Evolutionary conservation across 1,140 invertebrate genomes (phyloP).

Genomic region (Nasonia vitripennis): DNA sequence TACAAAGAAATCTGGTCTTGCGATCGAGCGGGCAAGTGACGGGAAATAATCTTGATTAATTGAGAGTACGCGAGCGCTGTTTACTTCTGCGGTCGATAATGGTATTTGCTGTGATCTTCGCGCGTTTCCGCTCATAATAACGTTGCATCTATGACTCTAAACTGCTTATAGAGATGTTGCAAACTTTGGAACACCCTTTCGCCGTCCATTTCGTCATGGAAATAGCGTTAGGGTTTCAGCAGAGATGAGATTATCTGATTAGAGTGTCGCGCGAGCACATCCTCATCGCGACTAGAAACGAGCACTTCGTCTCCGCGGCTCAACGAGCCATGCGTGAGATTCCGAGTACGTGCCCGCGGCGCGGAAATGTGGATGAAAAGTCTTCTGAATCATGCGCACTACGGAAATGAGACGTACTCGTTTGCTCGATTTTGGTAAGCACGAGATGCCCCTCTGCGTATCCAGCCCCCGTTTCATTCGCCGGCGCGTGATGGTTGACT

Average conservation of each 20-base stretch:
- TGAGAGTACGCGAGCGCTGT: too few species aligned
- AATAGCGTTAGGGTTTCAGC: background rate
- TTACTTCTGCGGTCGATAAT: too few species aligned
- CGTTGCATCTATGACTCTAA: background rate
- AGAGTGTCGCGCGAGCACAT: background rate
- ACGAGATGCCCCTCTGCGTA: background rate
- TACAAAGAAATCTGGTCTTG: too few species aligned
- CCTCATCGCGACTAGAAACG: background rate
- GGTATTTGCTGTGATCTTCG: too few species aligned
- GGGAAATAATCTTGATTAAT: too few species aligned
- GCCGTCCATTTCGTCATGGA: background rate
- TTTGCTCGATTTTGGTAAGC: background rate
- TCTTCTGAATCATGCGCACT: background rate
- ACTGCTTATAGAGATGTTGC: background rate
- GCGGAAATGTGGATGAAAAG: background rate
- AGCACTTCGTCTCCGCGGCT: background rate
- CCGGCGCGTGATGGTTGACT: too few species aligned
- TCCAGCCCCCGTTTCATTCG: too few species aligned
- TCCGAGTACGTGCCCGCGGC: background rate
- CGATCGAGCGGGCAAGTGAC: too few species aligned
- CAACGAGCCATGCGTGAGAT: too few species aligned
- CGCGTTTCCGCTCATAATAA: too few species aligned
- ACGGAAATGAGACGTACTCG: background rate
- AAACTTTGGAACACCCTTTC: background rate
- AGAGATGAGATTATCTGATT: background rate